Evolutionary conservation across 2,888 invertebrate species (phyloP), one percentile per base, ranked within the genome.

Genomic region (Cremastinae sp.): DNA sequence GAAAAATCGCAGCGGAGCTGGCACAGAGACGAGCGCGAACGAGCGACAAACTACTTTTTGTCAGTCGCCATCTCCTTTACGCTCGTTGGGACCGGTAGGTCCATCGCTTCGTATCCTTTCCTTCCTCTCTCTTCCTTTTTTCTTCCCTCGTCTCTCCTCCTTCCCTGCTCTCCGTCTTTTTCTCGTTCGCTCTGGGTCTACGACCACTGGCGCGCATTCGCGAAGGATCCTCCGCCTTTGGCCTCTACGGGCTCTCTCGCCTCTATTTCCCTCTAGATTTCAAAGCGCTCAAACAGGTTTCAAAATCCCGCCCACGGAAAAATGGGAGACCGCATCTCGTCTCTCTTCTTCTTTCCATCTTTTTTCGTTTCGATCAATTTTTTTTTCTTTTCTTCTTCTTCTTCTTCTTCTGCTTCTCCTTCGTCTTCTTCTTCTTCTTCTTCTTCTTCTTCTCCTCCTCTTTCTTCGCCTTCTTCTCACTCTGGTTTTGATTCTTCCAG

Each of bases 281-380:
- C 86, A 87, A 87, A 87, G 87, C 84, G 84, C 86, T 86, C 86
- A 87, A 89, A 89, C 88, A 87, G 88, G 88, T 88, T 89, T 89
- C 88, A 87, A 88, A 89, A 88, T 88, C 88, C 88, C 88, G 87
- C 88, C 88, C 84, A 85, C 86, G 83, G 86, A 87, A 88, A 88
- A 88, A 87, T 88, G 80, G 74, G 79, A 81, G 80, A 78, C 80
- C 85, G 76, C 81, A 83, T 56, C 74, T 54, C 45, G 78, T 62
- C 64, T 73, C 38, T 66, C 77, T 12, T 61, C 47, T 53, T 53
- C 36, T 47, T 66, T 58, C 65, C 71, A 74, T 66, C 62, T 65
- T 51, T 43, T 34, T 54, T 70, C 4, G 53, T 16, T 16, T 49
- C 9, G 18, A 72, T 54, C 61, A n/a, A n/a, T 76, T 59, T 58